Percentiles rank a stretch among this genome's conserved stretches.
phyloP scores from a whole-genome alignment of 1,140 invertebrate species.

The Sitophilus oryzae region DNA sequence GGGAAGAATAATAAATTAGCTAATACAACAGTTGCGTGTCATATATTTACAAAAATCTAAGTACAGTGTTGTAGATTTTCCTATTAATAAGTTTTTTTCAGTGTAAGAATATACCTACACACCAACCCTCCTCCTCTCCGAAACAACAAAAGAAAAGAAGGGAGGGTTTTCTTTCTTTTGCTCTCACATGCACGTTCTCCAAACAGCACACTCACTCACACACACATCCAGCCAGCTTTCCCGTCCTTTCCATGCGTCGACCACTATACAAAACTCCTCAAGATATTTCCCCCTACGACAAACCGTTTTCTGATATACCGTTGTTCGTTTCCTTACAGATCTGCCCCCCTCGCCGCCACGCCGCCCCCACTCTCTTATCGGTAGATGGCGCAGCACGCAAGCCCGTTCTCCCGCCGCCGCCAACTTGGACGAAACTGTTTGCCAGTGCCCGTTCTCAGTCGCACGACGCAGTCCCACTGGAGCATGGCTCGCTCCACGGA shows the following conservation, averaged over 20 bases:
- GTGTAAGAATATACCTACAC: background rate
- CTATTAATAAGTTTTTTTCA: background rate
- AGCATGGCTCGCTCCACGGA: background rate
- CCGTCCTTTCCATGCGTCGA: conserved; percentile 12
- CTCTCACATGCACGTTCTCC: conserved; percentile 6
- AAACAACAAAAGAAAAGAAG: background rate
- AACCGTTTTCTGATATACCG: conserved; percentile 27
- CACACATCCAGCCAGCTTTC: background rate
- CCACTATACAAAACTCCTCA: conserved; percentile 21
- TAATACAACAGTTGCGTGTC: no score
- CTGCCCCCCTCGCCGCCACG: conserved; percentile 10
- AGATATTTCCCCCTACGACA: conserved; percentile 22
- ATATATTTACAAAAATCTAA: no score
- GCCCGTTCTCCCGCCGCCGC: conserved; percentile 16
- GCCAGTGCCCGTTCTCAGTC: conserved; percentile 12
- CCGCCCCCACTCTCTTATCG: conserved; percentile 14
- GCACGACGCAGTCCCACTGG: conserved; percentile 6
- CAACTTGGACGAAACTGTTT: conserved; percentile 11
- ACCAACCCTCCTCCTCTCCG: background rate
- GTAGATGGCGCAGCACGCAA: conserved; percentile 12
- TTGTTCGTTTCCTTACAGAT: conserved; percentile 25
- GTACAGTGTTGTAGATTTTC: no score
- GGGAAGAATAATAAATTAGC: no score
- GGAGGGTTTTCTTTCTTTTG: conserved; percentile 7
- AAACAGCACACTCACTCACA: background rate